These are phyloP conservation scores for Microchirus variegatus DNA, from an alignment of 2,797 vertebrate species.

Conservation along the genomic window DNA sequence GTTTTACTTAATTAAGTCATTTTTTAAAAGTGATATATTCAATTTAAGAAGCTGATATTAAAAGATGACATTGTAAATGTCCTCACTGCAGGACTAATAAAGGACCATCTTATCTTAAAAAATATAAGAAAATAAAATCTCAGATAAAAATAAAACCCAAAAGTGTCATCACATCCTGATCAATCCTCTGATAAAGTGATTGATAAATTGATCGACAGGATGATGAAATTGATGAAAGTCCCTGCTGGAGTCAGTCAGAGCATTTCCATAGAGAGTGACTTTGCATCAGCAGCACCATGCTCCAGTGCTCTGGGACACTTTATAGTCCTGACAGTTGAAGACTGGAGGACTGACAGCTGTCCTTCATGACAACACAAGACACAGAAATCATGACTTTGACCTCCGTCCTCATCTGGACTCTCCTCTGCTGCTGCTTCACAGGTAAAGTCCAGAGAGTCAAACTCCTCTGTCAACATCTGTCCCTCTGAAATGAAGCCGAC, in stretches of 20 bases:
- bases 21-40: too few species aligned
- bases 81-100: too few species aligned
- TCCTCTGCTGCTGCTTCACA: slow-evolving; percentile 19
- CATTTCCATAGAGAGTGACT: slow-evolving; percentile 17
- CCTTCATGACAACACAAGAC: slow-evolving; percentile 18
- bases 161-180: not conserved
- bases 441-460: slow-evolving; percentile 4
- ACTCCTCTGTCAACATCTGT: not conserved
- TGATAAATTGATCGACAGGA: not conserved
- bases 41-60: too few species aligned
- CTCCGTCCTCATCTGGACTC: slow-evolving; percentile 36
- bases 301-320: slow-evolving; percentile 32
- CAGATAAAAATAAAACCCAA: not conserved
- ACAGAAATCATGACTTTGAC: slow-evolving; percentile 26
- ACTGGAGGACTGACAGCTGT: slow-evolving; percentile 17
- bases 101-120: too few species aligned
- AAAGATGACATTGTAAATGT: too few species aligned
- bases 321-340: slow-evolving; percentile 23
- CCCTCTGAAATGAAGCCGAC: slow-evolving; percentile 7
- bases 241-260: too few species aligned
- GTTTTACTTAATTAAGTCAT: too few species aligned
- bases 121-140: too few species aligned
- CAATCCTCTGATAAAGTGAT: not conserved
- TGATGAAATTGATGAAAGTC: slow-evolving; percentile 1
- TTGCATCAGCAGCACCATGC: slow-evolving; percentile 34